These are phyloP conservation scores for Styela plicata DNA, from an alignment of 23 tunicate species.

Conservation along the genomic window DNA sequence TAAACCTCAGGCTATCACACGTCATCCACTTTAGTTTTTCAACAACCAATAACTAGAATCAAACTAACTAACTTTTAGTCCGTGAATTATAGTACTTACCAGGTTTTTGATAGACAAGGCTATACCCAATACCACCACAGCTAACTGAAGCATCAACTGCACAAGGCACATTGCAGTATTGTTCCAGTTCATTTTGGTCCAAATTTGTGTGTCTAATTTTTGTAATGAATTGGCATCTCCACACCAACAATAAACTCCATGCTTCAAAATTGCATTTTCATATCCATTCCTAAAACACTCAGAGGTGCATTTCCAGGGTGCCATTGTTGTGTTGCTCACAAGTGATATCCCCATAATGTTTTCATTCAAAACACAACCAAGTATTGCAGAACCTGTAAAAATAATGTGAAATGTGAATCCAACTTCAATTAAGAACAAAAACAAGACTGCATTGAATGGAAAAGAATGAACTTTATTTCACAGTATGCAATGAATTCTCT, in stretches of 20 bases:
- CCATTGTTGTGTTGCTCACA: neutral
- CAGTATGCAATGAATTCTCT: no score
- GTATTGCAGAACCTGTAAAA: neutral
- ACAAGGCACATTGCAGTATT: slow-evolving; percentile 16
- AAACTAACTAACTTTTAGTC: no score
- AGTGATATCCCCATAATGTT: neutral
- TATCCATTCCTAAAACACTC: slow-evolving; percentile 17
- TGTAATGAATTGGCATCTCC: neutral
- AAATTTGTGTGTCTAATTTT: neutral
- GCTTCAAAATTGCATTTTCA: slow-evolving; percentile 24
- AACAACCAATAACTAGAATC: no score
- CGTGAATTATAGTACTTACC: slow-evolving; percentile 10
- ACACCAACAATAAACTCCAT: slow-evolving; percentile 3
- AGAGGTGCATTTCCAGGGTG: slow-evolving; percentile 6
- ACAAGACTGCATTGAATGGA: no score
- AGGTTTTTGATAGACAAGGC: slow-evolving; percentile 27
- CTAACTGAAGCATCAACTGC: neutral
- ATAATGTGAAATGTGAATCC: no score
- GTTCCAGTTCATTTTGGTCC: neutral
- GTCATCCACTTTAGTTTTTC: no score
- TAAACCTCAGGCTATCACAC: no score
- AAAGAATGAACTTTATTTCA: no score
- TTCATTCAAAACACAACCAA: slow-evolving; percentile 3
- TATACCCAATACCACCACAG: slow-evolving; percentile 14
- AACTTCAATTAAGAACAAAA: no score